Evolutionary conservation across 2,888 invertebrate species (phyloP), one percentile per base, ranked within the genome.

Genomic region (Drosophila kambysellisi): DNA sequence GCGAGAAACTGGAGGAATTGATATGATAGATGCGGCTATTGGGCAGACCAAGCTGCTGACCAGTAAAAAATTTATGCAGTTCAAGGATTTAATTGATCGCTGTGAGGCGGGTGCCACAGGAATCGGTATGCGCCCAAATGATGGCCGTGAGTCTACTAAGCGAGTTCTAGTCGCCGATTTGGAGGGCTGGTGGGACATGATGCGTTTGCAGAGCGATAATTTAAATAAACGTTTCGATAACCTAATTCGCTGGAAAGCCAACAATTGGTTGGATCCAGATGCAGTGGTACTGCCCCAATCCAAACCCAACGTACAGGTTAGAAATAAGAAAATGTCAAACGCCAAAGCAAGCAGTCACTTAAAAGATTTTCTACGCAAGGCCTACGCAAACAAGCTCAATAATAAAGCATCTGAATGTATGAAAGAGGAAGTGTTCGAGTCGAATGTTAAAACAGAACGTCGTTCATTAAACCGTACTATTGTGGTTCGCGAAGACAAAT

Each of bases 11-110:
- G 86, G 82, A 1, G 92, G 90, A 29, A 89, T 89, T 6, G 94
- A 94, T 77, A 93, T 94, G 91, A 95, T 97, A 29, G 94, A 96
- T 87, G 95, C 95, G 33, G 95, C 96, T 0, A 94, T 96, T 65
- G 97, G 97, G 0, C 97, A 97, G 92, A 96, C 97, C 0, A 95
- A 94, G 69, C 93, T 97, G n/a, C 93, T 97, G 6, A 94, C 96
- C 2, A 94, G 93, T 15, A 96, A 96, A 86, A 97, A 97, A 89
- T 95, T 97, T 79, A 94, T 95, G 88, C 96, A 97, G 91, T 97
- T 97, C 88, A 93, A 94, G 41, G 94, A 94, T 25, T 92, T 96
- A 3, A 95, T 94, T 25, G 91, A 93, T 56, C 87, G 91, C 0
- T 93, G 90, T 78, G 93, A 93, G 48, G 69, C 84, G 0, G 83